Conservation (phyloP, 2,797 vertebrate genomes). For the Esox lucius region DNA sequence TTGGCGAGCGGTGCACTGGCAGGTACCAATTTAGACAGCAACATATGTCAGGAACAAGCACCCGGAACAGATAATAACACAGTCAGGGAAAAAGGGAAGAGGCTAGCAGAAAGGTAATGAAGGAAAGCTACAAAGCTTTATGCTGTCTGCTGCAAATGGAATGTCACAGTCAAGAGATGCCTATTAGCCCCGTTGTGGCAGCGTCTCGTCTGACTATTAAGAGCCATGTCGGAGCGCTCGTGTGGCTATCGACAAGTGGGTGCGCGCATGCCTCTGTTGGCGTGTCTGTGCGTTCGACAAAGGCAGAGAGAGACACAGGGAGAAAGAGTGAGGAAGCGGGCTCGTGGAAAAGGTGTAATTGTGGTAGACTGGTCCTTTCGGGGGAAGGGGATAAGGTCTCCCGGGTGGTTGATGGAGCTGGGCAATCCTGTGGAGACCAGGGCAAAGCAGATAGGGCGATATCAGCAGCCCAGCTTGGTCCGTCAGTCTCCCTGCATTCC, state of each 20-base stretch:
- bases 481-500: conserved; percentile 3
- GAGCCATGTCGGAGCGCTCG: conserved; percentile 45
- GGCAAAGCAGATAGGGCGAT: neutral
- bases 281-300: neutral
- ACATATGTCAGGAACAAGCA: conserved; percentile 38
- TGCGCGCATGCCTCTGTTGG: neutral
- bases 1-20: conserved; percentile 34
- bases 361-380: conserved; percentile 14
- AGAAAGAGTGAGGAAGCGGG: neutral
- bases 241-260: neutral
- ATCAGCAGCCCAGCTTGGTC: conserved; percentile 11
- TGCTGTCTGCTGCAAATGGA: conserved; percentile 22
- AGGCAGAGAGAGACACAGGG: conserved; percentile 5
- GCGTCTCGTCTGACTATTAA: conserved; percentile 39
- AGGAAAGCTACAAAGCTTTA: conserved; percentile 16
- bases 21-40: conserved; percentile 61
- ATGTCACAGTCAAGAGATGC: conserved; percentile 24
- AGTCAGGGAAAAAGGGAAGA: conserved; percentile 24
- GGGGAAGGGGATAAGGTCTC: conserved; percentile 10
- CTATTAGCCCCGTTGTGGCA: conserved; percentile 36
- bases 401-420: conserved; percentile 22
- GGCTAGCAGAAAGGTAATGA: conserved; percentile 26
- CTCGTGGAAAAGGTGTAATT: neutral
- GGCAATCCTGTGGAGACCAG: conserved; percentile 8
- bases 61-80: conserved; percentile 43